Evolutionary conservation across 2,113 vertebrate genomes (phyloP), one percentile per base, ranked within the genome.

Genomic region (Typhlomys cinereus): DNA sequence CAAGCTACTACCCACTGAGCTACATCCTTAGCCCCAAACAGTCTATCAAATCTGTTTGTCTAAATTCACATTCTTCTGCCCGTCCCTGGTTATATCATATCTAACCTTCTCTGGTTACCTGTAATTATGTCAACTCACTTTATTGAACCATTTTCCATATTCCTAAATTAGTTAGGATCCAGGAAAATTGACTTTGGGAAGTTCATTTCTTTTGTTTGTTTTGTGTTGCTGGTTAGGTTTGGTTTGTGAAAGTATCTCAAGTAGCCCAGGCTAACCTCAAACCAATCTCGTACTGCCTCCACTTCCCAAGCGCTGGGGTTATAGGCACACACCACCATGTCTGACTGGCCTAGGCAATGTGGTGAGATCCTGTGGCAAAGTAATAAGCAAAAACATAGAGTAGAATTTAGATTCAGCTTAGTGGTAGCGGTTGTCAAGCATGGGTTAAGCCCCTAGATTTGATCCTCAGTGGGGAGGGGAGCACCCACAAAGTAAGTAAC

Each of bases 121-220:
- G 15, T 57, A 61, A 84, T 62, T 74, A 59, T 29, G 29, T 15
- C 21, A 71, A 27, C 23, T 36, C 29, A 31, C 36, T 88, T 73
- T 59, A 52, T 4, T 31, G 31, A 66, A 25, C 29, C 48, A 52
- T 52, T 61, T 11, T 52, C 25, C 29, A 11, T 7, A 69, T 34
- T 89, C 44, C 64, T 83, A 70, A 36, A 31, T 18, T 41, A 44
- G 17, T 21, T 39, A 41, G 25, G 70, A n/a, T 52, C n/a, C 7
- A 81, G 70, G 31, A 89, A 54, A 9, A 5, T 74, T 23, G 76
- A 13, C 59, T n/a, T 76, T 83, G 79, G 83, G 75, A 86, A 74
- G 39, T 52, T 3, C 7, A 31, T 46, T 61, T 44, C 18, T 62
- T 29, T 62, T 21, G 34, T 67, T 9, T 67, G 25, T 62, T 27